Percentiles rank a stretch among this genome's conserved stretches.
Evolutionary conservation across 2,113 vertebrate species (phyloP).

Genomic region (Tympanuchus pallidicinctus): DNA sequence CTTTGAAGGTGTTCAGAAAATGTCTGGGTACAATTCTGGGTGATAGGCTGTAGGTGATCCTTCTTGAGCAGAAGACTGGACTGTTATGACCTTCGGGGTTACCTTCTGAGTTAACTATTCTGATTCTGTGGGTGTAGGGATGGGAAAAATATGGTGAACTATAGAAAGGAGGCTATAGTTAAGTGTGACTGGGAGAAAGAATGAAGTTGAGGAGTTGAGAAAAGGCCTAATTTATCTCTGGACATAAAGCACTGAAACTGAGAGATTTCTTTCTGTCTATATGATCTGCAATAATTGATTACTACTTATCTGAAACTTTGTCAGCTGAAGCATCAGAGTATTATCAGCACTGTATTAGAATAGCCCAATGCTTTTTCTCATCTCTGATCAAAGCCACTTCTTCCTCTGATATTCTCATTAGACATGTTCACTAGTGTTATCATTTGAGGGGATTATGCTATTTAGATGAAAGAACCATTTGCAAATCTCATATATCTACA

Average conservation of each 20-base stretch:
- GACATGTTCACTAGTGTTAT: background rate
- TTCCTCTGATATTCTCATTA: conserved; percentile 16
- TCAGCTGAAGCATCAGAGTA: background rate
- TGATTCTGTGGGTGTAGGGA: background rate
- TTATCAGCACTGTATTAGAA: background rate
- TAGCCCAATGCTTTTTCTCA: background rate
- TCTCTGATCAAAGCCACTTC: background rate
- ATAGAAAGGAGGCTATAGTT: background rate
- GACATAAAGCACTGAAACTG: background rate
- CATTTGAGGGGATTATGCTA: conserved; percentile 21
- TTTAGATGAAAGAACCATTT: conserved; percentile 59
- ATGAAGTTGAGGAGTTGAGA: background rate
- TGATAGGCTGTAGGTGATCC: background rate
- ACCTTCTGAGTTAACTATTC: background rate
- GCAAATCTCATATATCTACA: conserved; percentile 22
- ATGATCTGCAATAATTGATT: background rate
- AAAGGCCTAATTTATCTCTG: background rate
- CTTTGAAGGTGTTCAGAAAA: background rate
- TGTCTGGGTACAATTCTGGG: background rate
- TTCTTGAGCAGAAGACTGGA: background rate
- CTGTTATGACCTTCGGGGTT: background rate
- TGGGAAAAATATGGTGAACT: background rate
- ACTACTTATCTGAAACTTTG: background rate
- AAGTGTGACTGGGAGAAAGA: background rate
- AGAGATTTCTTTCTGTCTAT: background rate